Conservation (phyloP, 2,113 vertebrate species). For the Ranitomeya variabilis region DNA sequence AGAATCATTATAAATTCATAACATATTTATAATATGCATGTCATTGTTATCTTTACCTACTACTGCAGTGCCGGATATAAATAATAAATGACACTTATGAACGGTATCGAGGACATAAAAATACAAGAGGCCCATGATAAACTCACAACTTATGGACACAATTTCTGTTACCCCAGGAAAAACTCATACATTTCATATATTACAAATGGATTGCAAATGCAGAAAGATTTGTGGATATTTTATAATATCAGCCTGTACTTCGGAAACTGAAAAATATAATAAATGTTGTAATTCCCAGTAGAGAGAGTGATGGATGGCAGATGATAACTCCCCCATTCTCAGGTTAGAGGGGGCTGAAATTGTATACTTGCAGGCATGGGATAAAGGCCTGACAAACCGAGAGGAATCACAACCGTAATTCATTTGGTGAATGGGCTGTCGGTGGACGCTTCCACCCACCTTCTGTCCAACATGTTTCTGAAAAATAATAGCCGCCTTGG, state of each 20-base stretch:
- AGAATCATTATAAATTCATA: constrained; percentile 40
- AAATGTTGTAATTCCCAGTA: constrained; percentile 44
- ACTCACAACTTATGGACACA: not conserved
- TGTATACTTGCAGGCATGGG: not conserved
- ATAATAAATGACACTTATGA: not conserved
- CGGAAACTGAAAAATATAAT: constrained; percentile 18
- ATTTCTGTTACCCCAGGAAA: constrained; percentile 19
- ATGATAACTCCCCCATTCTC: not conserved
- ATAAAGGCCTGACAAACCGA: not conserved
- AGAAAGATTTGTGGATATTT: constrained; percentile 4
- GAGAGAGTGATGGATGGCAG: constrained; percentile 18
- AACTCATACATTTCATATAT: constrained; percentile 20
- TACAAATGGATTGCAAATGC: not conserved
- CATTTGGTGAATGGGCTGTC: constrained; percentile 27
- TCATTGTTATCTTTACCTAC: constrained; percentile 42
- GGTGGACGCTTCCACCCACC: constrained; percentile 19
- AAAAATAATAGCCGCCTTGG: constrained; percentile 18
- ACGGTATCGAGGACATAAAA: constrained; percentile 16
- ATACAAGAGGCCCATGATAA: constrained; percentile 18
- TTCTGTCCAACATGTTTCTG: constrained; percentile 21
- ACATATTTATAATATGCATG: constrained; percentile 33
- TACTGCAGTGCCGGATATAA: not conserved
- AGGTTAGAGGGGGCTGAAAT: constrained; percentile 40
- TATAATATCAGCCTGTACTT: constrained; percentile 34
- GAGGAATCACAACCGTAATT: constrained; percentile 27